Base-by-base conservation (phyloP, 2,113 vertebrate genomes). In the Panthera leo region DNA sequence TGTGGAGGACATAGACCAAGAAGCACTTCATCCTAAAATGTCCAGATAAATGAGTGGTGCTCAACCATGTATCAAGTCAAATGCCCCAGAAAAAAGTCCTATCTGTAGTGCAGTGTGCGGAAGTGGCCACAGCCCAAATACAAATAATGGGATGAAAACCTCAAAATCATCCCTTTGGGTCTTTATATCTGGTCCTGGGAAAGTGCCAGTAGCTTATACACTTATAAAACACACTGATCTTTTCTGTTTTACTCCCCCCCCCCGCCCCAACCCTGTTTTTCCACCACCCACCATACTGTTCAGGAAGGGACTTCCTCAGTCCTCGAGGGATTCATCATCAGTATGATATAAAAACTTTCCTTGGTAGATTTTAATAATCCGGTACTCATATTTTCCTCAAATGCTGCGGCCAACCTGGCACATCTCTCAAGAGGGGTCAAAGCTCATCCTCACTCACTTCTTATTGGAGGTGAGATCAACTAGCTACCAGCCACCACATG, bases 371-470 rank as follows among this genome's bases (percentile, higher is more conserved):
- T 87, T 76, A 83, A 68, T 85, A 79, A 83, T 51, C 70, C 27
- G 16, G 53, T 14, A 34, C 42, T 84, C 65, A 10, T 65, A 16
- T 48, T 80, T 82, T 89, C 70, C 93, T 96, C 61, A 78, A 68
- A 78, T 51, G 29, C 76, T 86, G 13, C 19, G 79, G 53, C 86
- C 95, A 90, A 14, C 58, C 65, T 70, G 70, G 29, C 45, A n/a
- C 29, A 83, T 96, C 85, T 92, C 9, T 89, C 76, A 88, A n/a
- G 53, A 63, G 71, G 67, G 61, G 71, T 88, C 90, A 79, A 3
- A 96, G 68, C 85, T 92, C 80, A 85, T 94, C 80, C 85, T 87
- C 14, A 0, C 51, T 89, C 75, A 42, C 65, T 85, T 90, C 89
- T 61, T 2, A 14, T 21, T 63, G 39, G 92, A 94, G 61, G 84